phyloP scores from a whole-genome alignment of 2,113 vertebrate species.

The Tyto alba region DNA sequence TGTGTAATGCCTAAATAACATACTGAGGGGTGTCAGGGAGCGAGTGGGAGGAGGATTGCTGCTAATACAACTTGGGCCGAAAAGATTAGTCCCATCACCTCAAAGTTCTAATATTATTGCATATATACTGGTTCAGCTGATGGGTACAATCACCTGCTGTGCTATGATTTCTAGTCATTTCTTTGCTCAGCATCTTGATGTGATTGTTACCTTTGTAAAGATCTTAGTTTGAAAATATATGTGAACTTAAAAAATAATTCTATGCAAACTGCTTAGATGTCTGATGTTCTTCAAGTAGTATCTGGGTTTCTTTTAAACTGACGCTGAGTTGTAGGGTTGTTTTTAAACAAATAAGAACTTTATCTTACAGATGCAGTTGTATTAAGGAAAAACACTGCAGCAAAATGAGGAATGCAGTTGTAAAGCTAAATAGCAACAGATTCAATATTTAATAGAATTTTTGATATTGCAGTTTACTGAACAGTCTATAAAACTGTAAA shows the following conservation, averaged over 20 bases:
- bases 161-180: background rate
- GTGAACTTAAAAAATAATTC: background rate
- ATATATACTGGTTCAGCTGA: background rate
- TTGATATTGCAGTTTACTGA: background rate
- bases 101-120: background rate
- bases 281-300: background rate
- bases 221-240: background rate
- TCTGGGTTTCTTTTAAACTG: background rate
- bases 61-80: background rate
- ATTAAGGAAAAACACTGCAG: background rate
- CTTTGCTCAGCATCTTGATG: background rate
- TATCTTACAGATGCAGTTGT: background rate
- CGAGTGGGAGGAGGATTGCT: background rate
- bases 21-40: background rate
- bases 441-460: background rate
- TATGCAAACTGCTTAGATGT: background rate
- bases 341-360: background rate
- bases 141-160: background rate
- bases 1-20: background rate
- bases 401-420: background rate
- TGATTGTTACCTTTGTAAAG: background rate
- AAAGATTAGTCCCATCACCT: background rate
- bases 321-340: background rate
- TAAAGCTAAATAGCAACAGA: background rate
- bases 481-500: background rate